A percentile compares a stretch with the other conserved stretches of the same genome.
Conservation (phyloP, 2,113 vertebrate genomes). For the Embiotoca jacksoni region DNA sequence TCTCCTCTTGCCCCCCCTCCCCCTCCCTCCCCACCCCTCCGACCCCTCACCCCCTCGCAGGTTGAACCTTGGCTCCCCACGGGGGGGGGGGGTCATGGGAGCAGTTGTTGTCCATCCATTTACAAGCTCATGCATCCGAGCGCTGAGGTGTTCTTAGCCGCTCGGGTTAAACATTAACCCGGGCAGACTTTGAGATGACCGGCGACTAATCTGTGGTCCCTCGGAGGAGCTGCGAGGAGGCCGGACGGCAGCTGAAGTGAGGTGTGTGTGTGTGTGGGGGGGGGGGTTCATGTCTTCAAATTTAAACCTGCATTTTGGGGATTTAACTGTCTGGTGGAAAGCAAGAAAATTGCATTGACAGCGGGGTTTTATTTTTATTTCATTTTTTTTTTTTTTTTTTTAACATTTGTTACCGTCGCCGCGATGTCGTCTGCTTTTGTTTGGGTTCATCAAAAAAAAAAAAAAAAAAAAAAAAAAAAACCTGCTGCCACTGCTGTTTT, state of each 20-base stretch:
- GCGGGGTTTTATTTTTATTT: too few relatives aligned
- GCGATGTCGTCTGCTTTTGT: too few relatives aligned
- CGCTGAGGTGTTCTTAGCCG: conserved; percentile 45
- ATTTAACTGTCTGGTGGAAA: too few relatives aligned
- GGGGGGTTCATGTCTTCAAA: neutral
- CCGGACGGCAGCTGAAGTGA: conserved; percentile 11
- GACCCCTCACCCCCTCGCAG: neutral
- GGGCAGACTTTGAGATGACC: conserved; percentile 42
- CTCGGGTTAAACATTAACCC: conserved; percentile 69
- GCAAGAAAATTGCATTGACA: too few relatives aligned
- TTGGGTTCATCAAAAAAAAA: too few relatives aligned
- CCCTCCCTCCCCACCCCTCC: too few relatives aligned
- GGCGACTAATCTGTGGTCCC: conserved; percentile 11
- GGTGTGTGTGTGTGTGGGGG: neutral
- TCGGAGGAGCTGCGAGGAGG: neutral
- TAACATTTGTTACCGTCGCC: too few relatives aligned
- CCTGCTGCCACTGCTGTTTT: neutral
- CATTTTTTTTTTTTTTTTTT: too few relatives aligned
- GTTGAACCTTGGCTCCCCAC: conserved; percentile 7
- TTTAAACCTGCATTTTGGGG: neutral
- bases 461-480: too few relatives aligned
- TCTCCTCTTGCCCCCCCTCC: neutral
- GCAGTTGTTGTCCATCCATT: conserved; percentile 29
- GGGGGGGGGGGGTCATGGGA: neutral
- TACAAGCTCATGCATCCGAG: conserved; percentile 16